Evolutionary conservation across 2,888 invertebrate genomes (phyloP).

Genomic region (Uropetala carovei): DNA sequence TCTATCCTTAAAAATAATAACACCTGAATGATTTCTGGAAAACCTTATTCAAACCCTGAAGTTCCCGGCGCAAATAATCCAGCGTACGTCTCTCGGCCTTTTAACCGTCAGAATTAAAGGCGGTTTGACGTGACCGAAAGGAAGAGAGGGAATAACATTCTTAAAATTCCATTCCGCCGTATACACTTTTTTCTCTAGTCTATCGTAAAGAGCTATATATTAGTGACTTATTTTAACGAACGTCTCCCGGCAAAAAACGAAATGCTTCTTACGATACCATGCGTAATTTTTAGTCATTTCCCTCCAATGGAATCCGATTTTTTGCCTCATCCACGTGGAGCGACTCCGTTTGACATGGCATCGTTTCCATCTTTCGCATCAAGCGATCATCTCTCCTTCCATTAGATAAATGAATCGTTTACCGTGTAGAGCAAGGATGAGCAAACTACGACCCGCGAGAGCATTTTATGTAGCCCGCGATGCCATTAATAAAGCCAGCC

Average conservation of each 20-base stretch:
- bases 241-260: background rate
- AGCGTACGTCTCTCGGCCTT: background rate
- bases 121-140: background rate
- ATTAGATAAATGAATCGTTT: background rate
- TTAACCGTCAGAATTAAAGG: background rate
- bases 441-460: too few relatives aligned
- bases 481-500: too few relatives aligned
- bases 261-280: background rate
- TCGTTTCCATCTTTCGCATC: background rate
- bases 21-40: too few relatives aligned
- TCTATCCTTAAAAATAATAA: too few relatives aligned
- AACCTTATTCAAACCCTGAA: too few relatives aligned
- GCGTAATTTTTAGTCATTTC: background rate
- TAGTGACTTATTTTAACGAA: conserved; percentile 25
- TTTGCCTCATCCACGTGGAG: background rate
- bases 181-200: background rate
- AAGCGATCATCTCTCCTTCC: background rate
- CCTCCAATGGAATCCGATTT: background rate
- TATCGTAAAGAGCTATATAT: background rate
- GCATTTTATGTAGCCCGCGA: too few relatives aligned
- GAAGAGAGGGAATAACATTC: background rate
- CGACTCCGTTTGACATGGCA: background rate
- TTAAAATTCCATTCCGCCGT: conserved; percentile 13
- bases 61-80: background rate
- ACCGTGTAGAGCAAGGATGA: too few relatives aligned